phyloP scores from a whole-genome alignment of 1,140 invertebrate species.

The Pissodes strobi region DNA sequence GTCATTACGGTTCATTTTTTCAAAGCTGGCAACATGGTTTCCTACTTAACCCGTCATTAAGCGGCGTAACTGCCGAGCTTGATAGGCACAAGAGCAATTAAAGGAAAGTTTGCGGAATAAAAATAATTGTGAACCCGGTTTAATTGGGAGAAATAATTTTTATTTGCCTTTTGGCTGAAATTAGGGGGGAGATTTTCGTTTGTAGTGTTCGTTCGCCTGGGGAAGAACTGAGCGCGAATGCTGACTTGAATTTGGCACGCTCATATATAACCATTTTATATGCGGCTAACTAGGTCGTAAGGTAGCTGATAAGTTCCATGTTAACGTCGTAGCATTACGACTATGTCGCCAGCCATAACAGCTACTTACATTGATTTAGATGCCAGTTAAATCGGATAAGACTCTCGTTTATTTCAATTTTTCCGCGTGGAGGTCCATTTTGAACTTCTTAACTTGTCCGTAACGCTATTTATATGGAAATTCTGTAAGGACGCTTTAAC shows the following conservation, averaged over 20 bases:
- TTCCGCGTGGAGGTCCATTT: not conserved
- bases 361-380: not conserved
- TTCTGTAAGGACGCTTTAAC: constrained; percentile 6
- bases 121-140: constrained; percentile 11
- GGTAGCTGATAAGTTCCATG: too few species aligned
- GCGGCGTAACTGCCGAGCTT: constrained; percentile 2
- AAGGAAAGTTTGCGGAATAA: constrained; percentile 17
- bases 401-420: not conserved
- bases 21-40: constrained; percentile 10
- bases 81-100: constrained; percentile 16
- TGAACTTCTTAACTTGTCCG: not conserved
- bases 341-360: too few species aligned
- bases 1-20: not conserved
- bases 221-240: too few species aligned
- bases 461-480: not conserved
- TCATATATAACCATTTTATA: too few species aligned
- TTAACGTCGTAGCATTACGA: too few species aligned
- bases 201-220: too few species aligned
- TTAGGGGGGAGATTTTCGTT: not conserved
- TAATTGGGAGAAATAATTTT: constrained; percentile 10
- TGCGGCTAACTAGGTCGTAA: too few species aligned
- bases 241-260: too few species aligned
- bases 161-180: constrained; percentile 1
- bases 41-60: constrained; percentile 17
- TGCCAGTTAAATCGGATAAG: not conserved